These are phyloP conservation scores for Actenoides hombroni DNA, from an alignment of 2,113 vertebrate species.

Conservation along the genomic window DNA sequence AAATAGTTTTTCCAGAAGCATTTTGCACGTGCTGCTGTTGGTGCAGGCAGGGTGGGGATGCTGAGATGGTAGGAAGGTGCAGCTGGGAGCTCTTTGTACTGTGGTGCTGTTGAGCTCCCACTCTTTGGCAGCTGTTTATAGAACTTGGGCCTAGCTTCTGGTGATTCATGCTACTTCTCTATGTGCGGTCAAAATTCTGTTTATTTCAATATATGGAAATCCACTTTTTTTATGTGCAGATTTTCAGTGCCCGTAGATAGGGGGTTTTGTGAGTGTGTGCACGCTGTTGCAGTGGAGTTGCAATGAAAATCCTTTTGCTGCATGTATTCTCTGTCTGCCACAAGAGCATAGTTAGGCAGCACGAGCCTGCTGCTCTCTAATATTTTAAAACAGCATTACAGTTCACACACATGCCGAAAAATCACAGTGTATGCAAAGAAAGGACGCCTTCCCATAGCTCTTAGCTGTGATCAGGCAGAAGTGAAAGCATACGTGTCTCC, in stretches of 20 bases:
- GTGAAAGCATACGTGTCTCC: slow-evolving; percentile 8
- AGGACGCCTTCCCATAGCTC: background rate
- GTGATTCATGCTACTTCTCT: background rate
- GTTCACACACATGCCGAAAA: background rate
- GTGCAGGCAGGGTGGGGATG: background rate
- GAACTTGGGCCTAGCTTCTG: background rate
- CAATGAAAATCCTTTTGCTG: background rate
- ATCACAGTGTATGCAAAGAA: background rate
- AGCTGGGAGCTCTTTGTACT: background rate
- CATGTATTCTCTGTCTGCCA: background rate
- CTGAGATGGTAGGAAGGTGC: background rate
- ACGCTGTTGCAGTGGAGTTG: background rate
- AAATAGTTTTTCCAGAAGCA: background rate
- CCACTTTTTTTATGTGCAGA: background rate
- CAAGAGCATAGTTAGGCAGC: background rate
- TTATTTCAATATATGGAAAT: background rate
- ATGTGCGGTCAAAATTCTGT: background rate
- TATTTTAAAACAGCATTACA: background rate
- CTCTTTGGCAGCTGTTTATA: background rate
- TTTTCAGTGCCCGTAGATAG: background rate
- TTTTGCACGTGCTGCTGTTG: background rate
- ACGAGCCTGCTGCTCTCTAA: fast-evolving
- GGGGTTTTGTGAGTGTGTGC: background rate
- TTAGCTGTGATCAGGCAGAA: slow-evolving; percentile 5
- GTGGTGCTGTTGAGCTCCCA: background rate